Percentiles rank a stretch among this genome's conserved stretches.
phyloP scores from a whole-genome alignment of 2,113 vertebrate genomes.

The Elgaria multicarinata region DNA sequence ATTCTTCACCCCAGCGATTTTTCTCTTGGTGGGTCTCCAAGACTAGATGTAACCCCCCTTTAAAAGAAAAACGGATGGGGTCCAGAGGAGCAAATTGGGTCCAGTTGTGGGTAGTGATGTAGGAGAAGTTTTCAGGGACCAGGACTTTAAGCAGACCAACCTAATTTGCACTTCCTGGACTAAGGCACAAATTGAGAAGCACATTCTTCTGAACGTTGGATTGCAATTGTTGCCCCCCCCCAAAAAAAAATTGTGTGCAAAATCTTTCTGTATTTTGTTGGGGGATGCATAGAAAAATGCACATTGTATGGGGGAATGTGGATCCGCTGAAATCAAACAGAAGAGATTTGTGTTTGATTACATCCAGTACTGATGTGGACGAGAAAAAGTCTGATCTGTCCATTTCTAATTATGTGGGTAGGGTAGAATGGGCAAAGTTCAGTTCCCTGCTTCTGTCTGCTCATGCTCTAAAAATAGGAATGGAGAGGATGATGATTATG shows the following conservation, averaged over 20 bases:
- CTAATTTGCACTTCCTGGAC: background rate
- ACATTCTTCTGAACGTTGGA: background rate
- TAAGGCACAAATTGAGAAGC: background rate
- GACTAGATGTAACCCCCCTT: background rate
- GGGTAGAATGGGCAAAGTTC: background rate
- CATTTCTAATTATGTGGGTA: too few species aligned
- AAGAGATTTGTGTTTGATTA: background rate
- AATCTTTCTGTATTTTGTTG: background rate
- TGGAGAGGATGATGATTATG: too few species aligned
- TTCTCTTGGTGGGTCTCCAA: background rate
- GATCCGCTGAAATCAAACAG: background rate
- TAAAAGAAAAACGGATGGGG: background rate
- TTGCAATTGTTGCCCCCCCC: background rate
- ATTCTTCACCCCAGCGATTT: background rate
- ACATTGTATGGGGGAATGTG: background rate
- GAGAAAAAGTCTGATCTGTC: background rate
- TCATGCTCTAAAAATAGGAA: too few species aligned
- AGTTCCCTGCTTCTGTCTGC: too few species aligned
- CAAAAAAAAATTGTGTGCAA: background rate
- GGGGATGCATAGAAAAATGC: background rate
- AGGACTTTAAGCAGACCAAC: background rate
- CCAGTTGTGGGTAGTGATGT: background rate
- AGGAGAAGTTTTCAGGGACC: background rate
- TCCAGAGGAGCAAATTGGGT: too few species aligned
- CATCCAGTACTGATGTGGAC: background rate